phyloP scores from a whole-genome alignment of 1,140 invertebrate genomes.

The Hyles vespertilio region DNA sequence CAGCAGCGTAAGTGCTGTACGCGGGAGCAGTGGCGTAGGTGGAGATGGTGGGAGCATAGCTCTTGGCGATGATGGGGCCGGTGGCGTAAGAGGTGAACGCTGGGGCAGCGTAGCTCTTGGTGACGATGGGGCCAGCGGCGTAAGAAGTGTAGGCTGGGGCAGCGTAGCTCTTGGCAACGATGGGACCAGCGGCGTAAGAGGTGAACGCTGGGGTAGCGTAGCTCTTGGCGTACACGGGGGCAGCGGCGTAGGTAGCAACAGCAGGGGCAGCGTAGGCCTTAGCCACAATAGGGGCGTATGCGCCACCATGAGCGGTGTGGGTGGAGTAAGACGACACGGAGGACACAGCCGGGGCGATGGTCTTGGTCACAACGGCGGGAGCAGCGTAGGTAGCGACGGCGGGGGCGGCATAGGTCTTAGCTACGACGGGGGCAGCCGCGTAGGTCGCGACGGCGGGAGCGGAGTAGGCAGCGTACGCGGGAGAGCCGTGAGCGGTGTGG shows the following conservation, averaged over 20 bases:
- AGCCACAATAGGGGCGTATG: conserved; percentile 19
- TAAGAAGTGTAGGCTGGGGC: conserved; percentile 31
- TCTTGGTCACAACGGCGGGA: conserved; percentile 23
- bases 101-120: conserved; percentile 22
- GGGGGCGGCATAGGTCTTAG: conserved; percentile 29
- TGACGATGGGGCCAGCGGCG: conserved; percentile 10
- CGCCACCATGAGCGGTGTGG: conserved; percentile 46
- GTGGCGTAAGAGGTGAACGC: conserved; percentile 26
- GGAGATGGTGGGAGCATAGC: conserved; percentile 23
- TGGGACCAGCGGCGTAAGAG: conserved; percentile 24
- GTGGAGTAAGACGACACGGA: conserved; percentile 53
- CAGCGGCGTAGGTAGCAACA: conserved; percentile 20
- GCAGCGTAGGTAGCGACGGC: conserved; percentile 28
- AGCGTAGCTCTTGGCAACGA: conserved; percentile 12
- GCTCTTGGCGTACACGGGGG: conserved; percentile 4
- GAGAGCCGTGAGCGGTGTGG: conserved; percentile 46
- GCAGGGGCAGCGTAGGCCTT: conserved; percentile 24
- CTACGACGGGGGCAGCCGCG: conserved; percentile 16
- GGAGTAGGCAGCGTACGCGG: conserved; percentile 22
- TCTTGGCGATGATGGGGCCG: conserved; percentile 26
- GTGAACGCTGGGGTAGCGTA: conserved; percentile 16
- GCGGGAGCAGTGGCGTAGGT: conserved; percentile 30
- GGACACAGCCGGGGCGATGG: conserved; percentile 50
- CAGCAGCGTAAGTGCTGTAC: conserved; percentile 10
- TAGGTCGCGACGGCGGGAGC: conserved; percentile 27